A percentile compares a stretch with the other conserved stretches of the same genome.
phyloP scores from a whole-genome alignment of 1,140 invertebrate species.

The Sinella curviseta region DNA sequence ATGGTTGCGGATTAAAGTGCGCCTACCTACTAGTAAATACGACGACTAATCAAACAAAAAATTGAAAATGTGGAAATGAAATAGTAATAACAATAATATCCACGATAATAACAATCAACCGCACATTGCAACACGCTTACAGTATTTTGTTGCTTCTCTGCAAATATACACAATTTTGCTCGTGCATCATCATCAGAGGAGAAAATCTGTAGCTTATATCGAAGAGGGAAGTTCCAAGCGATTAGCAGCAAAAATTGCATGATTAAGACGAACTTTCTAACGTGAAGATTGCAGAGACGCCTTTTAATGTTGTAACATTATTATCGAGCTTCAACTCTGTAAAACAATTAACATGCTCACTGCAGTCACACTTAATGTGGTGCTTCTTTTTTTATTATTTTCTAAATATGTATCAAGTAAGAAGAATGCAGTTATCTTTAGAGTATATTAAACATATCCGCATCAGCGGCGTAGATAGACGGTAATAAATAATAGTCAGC shows the following conservation, averaged over 20 bases:
- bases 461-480: not conserved
- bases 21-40: too few relatives aligned
- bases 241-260: slow-evolving; percentile 21
- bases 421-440: too few relatives aligned
- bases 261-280: slow-evolving; percentile 20
- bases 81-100: too few relatives aligned
- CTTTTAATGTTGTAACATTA: not conserved
- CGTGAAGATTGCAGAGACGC: not conserved
- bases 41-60: too few relatives aligned
- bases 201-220: not conserved
- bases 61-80: too few relatives aligned
- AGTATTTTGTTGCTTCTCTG: too few relatives aligned
- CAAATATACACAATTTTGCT: too few relatives aligned
- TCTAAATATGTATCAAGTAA: not conserved
- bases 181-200: slow-evolving; percentile 5
- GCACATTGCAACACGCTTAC: too few relatives aligned
- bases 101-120: too few relatives aligned
- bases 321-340: slow-evolving; percentile 7
- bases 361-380: not conserved
- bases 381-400: not conserved
- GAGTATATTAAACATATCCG: not conserved
- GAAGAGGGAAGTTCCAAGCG: slow-evolving; percentile 19
- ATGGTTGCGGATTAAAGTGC: too few relatives aligned
- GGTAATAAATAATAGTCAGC: not conserved
- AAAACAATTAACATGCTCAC: slow-evolving; percentile 2